phyloP scores from a whole-genome alignment of 2,113 vertebrate species.

The Cheilinus undulatus region DNA sequence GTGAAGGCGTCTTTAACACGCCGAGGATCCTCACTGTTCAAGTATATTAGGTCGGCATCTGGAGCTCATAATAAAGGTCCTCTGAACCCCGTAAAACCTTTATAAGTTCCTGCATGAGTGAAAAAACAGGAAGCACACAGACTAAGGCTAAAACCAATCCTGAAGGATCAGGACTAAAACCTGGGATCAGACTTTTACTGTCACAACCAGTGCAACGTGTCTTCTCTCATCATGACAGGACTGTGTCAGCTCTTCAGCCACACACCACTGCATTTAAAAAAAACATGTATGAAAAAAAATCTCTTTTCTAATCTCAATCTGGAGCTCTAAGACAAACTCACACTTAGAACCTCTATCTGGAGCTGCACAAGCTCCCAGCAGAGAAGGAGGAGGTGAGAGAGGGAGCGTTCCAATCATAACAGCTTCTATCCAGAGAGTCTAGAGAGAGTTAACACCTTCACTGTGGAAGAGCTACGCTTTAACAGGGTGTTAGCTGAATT shows the following conservation, averaged over 20 bases:
- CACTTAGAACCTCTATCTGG: constrained; percentile 35
- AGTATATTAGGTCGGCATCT: constrained; percentile 72
- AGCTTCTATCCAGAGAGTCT: constrained; percentile 48
- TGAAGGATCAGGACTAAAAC: constrained; percentile 67
- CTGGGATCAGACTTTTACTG: constrained; percentile 72
- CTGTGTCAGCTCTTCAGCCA: constrained; percentile 24
- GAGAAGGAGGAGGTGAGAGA: constrained; percentile 34
- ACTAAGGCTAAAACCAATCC: constrained; percentile 66
- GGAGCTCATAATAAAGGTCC: constrained; percentile 79
- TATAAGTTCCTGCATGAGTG: constrained; percentile 62
- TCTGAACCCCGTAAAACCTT: constrained; percentile 79
- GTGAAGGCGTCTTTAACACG: constrained; percentile 20
- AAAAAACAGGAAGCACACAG: constrained; percentile 52
- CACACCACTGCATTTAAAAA: no score
- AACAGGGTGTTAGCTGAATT: constrained; percentile 73
- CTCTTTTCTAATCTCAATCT: no score
- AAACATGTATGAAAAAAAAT: no score
- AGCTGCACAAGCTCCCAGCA: constrained; percentile 38
- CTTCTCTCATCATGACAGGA: constrained; percentile 53
- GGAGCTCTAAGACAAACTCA: no score
- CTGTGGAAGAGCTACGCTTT: constrained; percentile 51
- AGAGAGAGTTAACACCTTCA: constrained; percentile 61
- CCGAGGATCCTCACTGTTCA: constrained; percentile 76
- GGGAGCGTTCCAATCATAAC: constrained; percentile 53
- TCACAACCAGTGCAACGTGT: constrained; percentile 53